Base-by-base conservation (phyloP, 2,797 vertebrate genomes). In the Heteromormyrus szaboi region DNA sequence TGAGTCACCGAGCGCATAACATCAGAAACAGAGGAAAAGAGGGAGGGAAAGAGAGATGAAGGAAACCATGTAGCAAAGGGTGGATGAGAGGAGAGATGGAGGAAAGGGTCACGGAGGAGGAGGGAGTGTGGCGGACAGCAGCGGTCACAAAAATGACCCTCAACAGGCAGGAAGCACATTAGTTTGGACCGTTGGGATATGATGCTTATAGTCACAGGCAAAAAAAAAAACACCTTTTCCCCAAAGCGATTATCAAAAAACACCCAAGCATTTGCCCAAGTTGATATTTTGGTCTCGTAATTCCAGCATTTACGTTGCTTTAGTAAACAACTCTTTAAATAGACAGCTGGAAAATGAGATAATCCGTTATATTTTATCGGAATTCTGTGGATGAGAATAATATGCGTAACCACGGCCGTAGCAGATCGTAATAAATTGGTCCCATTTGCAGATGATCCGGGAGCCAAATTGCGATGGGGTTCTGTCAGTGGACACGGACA, bases 301-400 rank as follows among this genome's bases (percentile, higher is more conserved):
- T 22, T 54, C 76, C 37, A 4, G 50, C 50, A 56, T 83, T 88
- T 22, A 1, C 59, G 14, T 88, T 54, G 22, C 79, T 84, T 46
- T 41, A 29, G 12, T 59, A 54, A 88, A 83, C 79, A 84, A 53
- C 72, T 88, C 48, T 53, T 88, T 88, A 88, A 88, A 81, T 81
- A 81, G 87, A 85, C 50, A 56, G 29, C 56, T 59, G 41, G 81
- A 68, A 89, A 88, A 85, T 65, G 62, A 51, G 79, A 89, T 85
- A 59, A 89, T 89, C 81, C 56, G 88, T 46, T 50, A 88, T 37
- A 50, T 54, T 51, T 89, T 68, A 86, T 65, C 88, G 19, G 48
- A 33, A 59, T 48, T 41, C 54, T 22, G 33, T 62, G 56, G 56
- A 87, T 22, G 56, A 87, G 37, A 65, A 65, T 87, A 33, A 86